Percentiles rank a stretch among this genome's conserved stretches.
Evolutionary conservation across 2,797 vertebrate genomes (phyloP).

Genomic region (Coregonus sp.): DNA sequence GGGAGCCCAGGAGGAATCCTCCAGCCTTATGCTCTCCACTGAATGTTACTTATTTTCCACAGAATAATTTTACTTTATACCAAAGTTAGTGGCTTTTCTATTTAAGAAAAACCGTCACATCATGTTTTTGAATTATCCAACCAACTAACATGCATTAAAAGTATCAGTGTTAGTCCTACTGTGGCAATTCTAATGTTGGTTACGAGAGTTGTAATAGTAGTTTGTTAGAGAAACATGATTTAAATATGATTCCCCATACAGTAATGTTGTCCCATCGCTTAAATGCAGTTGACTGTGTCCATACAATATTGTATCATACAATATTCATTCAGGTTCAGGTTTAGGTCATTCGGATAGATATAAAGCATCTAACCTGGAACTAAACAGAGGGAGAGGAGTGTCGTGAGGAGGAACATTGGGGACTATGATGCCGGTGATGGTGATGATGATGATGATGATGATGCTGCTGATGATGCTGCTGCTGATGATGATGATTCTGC

Average conservation of each 20-base stretch:
- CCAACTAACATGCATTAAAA: neutral
- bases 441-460: too few species aligned
- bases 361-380: neutral
- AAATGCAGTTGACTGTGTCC: neutral
- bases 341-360: neutral
- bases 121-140: neutral
- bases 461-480: too few species aligned
- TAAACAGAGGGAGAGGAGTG: neutral
- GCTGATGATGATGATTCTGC: accelerated
- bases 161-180: neutral
- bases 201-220: neutral
- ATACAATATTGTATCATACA: neutral
- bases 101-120: too few species aligned
- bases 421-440: neutral
- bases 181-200: neutral
- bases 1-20: neutral
- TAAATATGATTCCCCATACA: neutral
- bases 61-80: too few species aligned
- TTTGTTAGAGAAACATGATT: neutral
- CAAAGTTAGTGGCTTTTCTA: too few species aligned
- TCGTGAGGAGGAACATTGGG: neutral
- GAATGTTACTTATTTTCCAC: too few species aligned
- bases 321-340: neutral
- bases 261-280: neutral
- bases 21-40: too few species aligned